Evolutionary conservation across 2,113 vertebrate species (phyloP).

Genomic region (Bufo gargarizans): DNA sequence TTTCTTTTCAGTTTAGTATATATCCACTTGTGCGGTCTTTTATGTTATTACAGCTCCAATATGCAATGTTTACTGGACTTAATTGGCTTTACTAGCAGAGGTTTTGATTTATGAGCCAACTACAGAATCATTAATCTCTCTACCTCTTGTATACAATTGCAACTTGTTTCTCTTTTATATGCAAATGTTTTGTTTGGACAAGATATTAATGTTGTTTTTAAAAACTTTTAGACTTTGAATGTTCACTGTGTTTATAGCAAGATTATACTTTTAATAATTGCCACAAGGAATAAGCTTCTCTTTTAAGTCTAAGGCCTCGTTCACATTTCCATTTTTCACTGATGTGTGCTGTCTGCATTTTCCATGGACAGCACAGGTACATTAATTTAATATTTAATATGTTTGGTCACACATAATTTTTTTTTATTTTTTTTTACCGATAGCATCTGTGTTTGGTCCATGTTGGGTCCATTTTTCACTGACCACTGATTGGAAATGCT

Average conservation of each 20-base stretch:
- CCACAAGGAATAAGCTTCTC: background rate
- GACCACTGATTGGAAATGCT: too few relatives aligned
- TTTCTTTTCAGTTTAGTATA: conserved; percentile 71
- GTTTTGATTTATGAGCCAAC: conserved; percentile 79
- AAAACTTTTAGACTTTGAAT: conserved; percentile 17
- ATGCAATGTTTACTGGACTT: conserved; percentile 73
- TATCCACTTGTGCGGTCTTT: conserved; percentile 73
- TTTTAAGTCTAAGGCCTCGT: background rate
- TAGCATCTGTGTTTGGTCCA: too few relatives aligned
- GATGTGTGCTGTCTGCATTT: too few relatives aligned
- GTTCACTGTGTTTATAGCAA: conserved; percentile 16
- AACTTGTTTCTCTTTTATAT: conserved; percentile 36
- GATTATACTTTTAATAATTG: conserved; percentile 17
- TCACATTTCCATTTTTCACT: too few relatives aligned
- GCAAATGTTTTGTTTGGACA: conserved; percentile 43
- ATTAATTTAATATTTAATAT: too few relatives aligned
- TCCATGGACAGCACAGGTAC: too few relatives aligned
- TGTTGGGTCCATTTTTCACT: too few relatives aligned
- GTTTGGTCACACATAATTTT: too few relatives aligned
- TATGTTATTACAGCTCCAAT: conserved; percentile 67
- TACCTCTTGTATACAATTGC: conserved; percentile 54
- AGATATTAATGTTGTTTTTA: conserved; percentile 28
- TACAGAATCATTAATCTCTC: conserved; percentile 80
- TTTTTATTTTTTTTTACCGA: too few relatives aligned
- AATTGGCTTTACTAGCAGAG: conserved; percentile 72